Percentiles rank a stretch among this genome's conserved stretches.
These are phyloP conservation scores for Sinodicranocentrus sp. DNA, from an alignment of 2,888 invertebrate species.

Conservation along the genomic window DNA sequence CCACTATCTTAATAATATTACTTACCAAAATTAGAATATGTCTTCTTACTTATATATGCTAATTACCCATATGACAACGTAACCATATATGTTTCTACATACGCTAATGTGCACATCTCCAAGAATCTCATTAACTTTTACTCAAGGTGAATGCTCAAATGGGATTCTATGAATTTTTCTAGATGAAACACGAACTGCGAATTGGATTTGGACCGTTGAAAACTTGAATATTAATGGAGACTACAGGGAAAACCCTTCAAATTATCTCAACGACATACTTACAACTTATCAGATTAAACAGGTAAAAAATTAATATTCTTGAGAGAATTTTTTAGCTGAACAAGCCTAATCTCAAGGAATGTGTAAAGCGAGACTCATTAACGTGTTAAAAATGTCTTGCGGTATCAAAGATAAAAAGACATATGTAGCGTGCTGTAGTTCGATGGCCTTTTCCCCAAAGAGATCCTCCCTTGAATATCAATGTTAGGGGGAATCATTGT, in stretches of 20 bases:
- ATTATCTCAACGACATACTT: not conserved
- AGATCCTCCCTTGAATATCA: slow-evolving; percentile 17
- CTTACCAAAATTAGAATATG: too few relatives aligned
- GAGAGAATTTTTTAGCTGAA: too few relatives aligned
- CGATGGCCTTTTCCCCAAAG: slow-evolving; percentile 13
- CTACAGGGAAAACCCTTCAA: not conserved
- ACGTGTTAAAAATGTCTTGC: not conserved
- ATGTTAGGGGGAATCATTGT: slow-evolving; percentile 13
- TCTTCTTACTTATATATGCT: too few relatives aligned
- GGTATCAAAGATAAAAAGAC: not conserved
- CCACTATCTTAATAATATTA: too few relatives aligned
- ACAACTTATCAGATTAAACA: not conserved
- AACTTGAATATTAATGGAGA: not conserved
- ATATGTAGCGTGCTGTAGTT: not conserved
- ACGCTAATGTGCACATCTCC: not conserved
- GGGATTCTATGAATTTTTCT: not conserved
- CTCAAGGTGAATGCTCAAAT: slow-evolving; percentile 23
- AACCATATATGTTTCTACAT: too few relatives aligned
- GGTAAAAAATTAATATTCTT: too few relatives aligned
- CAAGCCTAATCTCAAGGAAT: not conserved
- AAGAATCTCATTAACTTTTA: slow-evolving; percentile 25
- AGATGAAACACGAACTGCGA: not conserved
- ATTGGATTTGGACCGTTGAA: not conserved
- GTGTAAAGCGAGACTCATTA: not conserved
- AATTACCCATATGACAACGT: too few relatives aligned